phyloP scores from a whole-genome alignment of 2,888 invertebrate genomes.

The Agonum fuliginosum region DNA sequence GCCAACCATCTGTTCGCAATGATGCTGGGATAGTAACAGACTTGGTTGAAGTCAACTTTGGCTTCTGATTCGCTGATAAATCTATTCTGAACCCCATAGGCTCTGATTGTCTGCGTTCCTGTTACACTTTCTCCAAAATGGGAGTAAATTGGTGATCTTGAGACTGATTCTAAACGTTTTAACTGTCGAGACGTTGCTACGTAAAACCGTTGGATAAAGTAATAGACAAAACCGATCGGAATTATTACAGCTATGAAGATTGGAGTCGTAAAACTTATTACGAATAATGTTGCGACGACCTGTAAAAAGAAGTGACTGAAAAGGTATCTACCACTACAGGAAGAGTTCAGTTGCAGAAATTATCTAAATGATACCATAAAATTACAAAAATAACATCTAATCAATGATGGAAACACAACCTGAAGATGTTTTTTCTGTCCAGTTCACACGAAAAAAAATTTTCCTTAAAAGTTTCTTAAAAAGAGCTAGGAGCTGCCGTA shows the following conservation, averaged over 20 bases:
- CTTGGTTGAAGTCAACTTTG: slow-evolving; percentile 94
- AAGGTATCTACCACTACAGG: not conserved
- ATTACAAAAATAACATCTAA: no score
- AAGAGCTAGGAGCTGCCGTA: no score
- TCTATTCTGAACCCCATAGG: slow-evolving; percentile 86
- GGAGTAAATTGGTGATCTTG: slow-evolving; percentile 96
- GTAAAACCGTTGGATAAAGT: slow-evolving; percentile 94
- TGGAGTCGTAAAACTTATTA: slow-evolving; percentile 91
- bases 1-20: slow-evolving; percentile 98
- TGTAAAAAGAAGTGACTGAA: slow-evolving; percentile 71
- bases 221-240: slow-evolving; percentile 88
- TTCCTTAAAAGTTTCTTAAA: no score
- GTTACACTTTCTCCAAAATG: slow-evolving; percentile 97
- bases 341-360: slow-evolving; percentile 8
- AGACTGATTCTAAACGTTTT: slow-evolving; percentile 94
- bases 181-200: slow-evolving; percentile 95
- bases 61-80: slow-evolving; percentile 92
- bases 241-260: slow-evolving; percentile 86
- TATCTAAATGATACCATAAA: not conserved
- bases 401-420: no score
- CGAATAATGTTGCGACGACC: slow-evolving; percentile 90
- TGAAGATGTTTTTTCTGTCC: no score
- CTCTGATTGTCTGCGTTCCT: slow-evolving; percentile 89
- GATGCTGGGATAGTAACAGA: slow-evolving; percentile 93
- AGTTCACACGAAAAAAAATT: no score